Conservation (phyloP, 1,140 invertebrate species). For the Halesus radiatus region DNA sequence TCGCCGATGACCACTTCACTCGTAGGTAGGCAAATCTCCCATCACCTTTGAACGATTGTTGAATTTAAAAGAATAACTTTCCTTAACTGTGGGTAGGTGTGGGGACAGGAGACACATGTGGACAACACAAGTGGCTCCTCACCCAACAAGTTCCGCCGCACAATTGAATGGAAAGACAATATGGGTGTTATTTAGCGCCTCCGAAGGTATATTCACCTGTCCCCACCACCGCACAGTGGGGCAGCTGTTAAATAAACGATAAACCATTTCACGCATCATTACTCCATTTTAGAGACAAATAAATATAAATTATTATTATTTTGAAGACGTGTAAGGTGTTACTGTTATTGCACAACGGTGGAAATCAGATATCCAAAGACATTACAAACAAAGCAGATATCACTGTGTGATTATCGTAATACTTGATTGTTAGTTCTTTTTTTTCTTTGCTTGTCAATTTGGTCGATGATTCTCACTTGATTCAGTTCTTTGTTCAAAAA, state of each 20-base stretch:
- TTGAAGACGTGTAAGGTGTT: too few relatives aligned
- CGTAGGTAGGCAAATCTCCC: background rate
- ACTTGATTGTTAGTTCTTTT: too few relatives aligned
- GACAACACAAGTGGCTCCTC: slow-evolving; percentile 21
- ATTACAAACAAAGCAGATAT: too few relatives aligned
- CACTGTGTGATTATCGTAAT: too few relatives aligned
- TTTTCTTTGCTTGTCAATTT: too few relatives aligned
- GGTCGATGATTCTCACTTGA: too few relatives aligned
- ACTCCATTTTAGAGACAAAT: background rate
- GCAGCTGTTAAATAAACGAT: slow-evolving; percentile 40
- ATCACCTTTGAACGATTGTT: background rate
- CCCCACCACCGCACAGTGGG: slow-evolving; percentile 44
- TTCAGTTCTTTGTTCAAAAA: too few relatives aligned
- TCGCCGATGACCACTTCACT: slow-evolving; percentile 7
- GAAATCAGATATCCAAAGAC: too few relatives aligned
- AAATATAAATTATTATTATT: too few relatives aligned
- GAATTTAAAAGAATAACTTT: background rate
- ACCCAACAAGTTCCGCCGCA: slow-evolving; percentile 26
- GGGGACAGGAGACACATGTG: too few relatives aligned
- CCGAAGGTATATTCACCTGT: slow-evolving; percentile 43
- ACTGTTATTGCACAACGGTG: too few relatives aligned
- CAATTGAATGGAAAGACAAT: slow-evolving; percentile 51
- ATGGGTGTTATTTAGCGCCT: slow-evolving; percentile 48
- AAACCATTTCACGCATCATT: slow-evolving; percentile 12
- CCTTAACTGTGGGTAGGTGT: too few relatives aligned